Evolutionary conservation across 2,797 vertebrate genomes (phyloP).

Genomic region (Phalanger gymnotis): DNA sequence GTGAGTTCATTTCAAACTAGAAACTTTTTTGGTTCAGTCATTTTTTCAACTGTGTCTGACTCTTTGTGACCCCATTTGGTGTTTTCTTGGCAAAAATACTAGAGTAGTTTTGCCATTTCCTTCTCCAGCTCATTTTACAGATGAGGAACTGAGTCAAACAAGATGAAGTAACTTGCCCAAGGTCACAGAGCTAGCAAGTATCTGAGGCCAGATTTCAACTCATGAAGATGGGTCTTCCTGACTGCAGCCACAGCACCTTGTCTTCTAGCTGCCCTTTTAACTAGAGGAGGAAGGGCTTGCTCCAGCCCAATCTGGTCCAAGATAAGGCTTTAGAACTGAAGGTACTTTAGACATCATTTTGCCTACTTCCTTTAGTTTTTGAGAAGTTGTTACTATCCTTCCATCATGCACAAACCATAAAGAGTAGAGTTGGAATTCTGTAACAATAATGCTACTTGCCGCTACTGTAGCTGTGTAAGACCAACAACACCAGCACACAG

Average conservation of each 20-base stretch:
- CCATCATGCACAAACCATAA: neutral
- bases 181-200: neutral
- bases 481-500: too few species aligned
- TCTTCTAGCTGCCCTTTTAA: neutral
- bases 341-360: neutral
- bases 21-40: neutral
- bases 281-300: neutral
- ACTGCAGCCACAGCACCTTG: neutral
- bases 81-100: neutral
- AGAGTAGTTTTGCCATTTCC: neutral
- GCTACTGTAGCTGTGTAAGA: too few species aligned
- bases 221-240: neutral
- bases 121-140: neutral
- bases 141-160: neutral
- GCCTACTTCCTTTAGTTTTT: neutral
- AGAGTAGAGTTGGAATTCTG: neutral
- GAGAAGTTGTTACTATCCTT: neutral
- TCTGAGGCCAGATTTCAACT: neutral
- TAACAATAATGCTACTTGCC: too few species aligned
- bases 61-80: neutral
- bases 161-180: neutral
- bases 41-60: neutral
- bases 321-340: neutral
- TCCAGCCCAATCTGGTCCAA: neutral
- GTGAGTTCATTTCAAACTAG: neutral